Evolutionary conservation across 1,140 invertebrate species (phyloP), one percentile per base, ranked within the genome.

Genomic region (Bombus sylvicola): DNA sequence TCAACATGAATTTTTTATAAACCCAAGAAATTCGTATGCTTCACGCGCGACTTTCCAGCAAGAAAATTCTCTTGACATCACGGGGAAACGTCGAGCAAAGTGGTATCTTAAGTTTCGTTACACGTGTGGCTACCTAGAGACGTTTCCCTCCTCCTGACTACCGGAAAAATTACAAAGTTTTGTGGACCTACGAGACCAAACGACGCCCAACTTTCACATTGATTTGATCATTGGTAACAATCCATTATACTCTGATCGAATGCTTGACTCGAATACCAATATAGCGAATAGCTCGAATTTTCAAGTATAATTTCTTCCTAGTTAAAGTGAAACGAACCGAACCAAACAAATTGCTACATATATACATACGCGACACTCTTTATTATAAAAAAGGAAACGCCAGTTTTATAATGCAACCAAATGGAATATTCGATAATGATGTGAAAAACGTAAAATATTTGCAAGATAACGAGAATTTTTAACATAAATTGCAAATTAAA

Each of bases 151-250:
- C 37, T 22, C 37, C 34, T 1, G 62, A 28, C 28, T 34, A 72
- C 69, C 15, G 43, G 75, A 81, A 89, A 89, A 89, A 89, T 86
- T 83, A 78, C 64, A 0, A 89, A 86, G 64, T 89, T 89, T 76
- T 28, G 25, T 9, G 13, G 6, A 39, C 43, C 10, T 39, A 68
- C 25, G 79, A 47, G n/a, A 47, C 31, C 34, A 53, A 31, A 47
- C 66, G 31, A 39, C 37, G 18, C 13, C 31, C 13, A 74, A 80
- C 71, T 83, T 88, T 62, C 68, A 15, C 25, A 37, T 41, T 4
- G 25, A 25, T 37, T 59, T 41, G 13, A 74, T 71, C 62, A 68
- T 53, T 69, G 31, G 37, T 53, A 59, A 43, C 74, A 62, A 69
- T 85, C 78, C 68, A 43, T 80, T 77, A 39, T 5, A 2, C 34